phyloP scores from a whole-genome alignment of 2,113 vertebrate species.

The Vimba vimba region DNA sequence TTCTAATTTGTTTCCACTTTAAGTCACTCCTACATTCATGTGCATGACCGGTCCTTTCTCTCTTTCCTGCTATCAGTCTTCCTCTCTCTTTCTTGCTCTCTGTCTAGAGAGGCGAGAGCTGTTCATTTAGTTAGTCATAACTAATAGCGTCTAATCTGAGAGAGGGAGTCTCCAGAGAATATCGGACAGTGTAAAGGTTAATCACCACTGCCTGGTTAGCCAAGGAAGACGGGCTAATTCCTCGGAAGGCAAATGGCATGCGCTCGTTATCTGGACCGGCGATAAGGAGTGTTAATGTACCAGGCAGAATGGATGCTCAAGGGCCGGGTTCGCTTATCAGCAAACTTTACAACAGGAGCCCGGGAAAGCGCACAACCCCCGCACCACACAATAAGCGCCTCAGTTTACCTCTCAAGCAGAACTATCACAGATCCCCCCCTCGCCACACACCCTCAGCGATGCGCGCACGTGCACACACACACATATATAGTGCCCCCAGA shows the following conservation, averaged over 20 bases:
- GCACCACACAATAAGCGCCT: constrained; percentile 98
- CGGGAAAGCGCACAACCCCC: constrained; percentile 92
- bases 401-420: constrained; percentile 99
- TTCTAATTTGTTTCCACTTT: constrained; percentile 76
- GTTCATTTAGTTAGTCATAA: constrained; percentile 99
- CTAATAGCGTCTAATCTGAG: constrained; percentile 99
- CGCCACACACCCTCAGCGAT: constrained; percentile 45
- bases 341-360: constrained; percentile 99
- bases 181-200: constrained; percentile 99
- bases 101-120: constrained; percentile 86
- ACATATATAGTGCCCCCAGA: constrained; percentile 82
- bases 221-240: constrained; percentile 99
- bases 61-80: constrained; percentile 51
- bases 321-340: constrained; percentile 99
- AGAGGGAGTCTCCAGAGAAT: constrained; percentile 98
- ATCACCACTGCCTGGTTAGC: constrained; percentile 99
- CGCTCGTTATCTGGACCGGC: constrained; percentile 97
- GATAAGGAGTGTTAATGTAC: constrained; percentile 99
- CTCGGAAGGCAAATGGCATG: constrained; percentile 99
- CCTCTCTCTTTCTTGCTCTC: constrained; percentile 79
- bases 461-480: constrained; percentile 41
- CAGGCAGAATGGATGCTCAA: constrained; percentile 99
- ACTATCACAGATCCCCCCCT: constrained; percentile 84
- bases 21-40: constrained; percentile 64
- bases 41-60: constrained; percentile 56